A percentile compares a stretch with the other conserved stretches of the same genome.
These are phyloP conservation scores for Tenthredo scrophulariae DNA, from an alignment of 2,888 invertebrate genomes.

Conservation along the genomic window DNA sequence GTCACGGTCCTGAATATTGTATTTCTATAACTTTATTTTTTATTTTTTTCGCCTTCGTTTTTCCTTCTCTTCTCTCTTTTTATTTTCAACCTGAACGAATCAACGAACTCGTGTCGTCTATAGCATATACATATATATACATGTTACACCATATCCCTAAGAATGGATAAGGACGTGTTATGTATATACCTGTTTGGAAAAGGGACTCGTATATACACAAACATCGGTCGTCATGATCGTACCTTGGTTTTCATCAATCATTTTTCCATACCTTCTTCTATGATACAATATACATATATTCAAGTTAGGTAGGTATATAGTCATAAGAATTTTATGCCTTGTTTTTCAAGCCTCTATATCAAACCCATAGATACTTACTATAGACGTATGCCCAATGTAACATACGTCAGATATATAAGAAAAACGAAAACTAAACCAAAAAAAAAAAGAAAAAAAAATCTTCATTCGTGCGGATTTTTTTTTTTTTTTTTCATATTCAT, in stretches of 20 bases:
- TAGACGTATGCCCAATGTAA: background rate
- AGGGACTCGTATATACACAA: constrained; percentile 2
- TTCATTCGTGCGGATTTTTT: background rate
- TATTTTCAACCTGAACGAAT: background rate
- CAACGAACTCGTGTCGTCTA: constrained; percentile 22
- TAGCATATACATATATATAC: too few relatives aligned
- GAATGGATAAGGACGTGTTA: background rate
- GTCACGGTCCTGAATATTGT: background rate
- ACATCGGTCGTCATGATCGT: constrained; percentile 19
- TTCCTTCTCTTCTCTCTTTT: background rate
- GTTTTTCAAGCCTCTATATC: background rate
- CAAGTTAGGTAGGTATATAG: background rate
- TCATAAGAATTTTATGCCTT: background rate
- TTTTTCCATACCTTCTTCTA: background rate
- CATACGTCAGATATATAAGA: background rate
- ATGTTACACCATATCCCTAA: constrained; percentile 15
- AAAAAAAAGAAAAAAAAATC: background rate
- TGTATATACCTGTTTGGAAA: background rate
- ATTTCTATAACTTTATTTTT: background rate
- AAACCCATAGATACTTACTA: background rate
- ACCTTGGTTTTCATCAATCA: constrained; percentile 15
- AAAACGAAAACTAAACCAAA: background rate
- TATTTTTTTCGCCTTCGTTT: background rate
- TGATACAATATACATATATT: background rate
- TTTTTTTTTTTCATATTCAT: too few relatives aligned